Percentiles rank a stretch among this genome's conserved stretches.
These are phyloP conservation scores for Hipparchia sbordonii DNA, from an alignment of 2,888 invertebrate genomes.

Conservation along the genomic window DNA sequence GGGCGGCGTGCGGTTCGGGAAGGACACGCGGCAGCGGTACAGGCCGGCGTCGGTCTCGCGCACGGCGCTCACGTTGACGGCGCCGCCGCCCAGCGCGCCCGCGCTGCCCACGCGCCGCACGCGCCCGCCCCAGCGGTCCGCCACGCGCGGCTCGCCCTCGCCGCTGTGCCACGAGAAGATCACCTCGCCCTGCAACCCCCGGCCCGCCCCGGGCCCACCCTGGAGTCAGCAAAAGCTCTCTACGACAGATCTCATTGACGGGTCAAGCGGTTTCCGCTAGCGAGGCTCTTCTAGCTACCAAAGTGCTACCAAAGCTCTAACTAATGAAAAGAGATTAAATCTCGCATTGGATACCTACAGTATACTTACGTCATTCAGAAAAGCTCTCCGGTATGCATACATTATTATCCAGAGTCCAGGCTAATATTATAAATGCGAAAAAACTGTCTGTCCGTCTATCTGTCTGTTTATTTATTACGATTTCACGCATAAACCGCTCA, in stretches of 20 bases:
- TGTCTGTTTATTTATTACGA: no score
- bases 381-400: no score
- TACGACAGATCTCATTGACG: neutral
- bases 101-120: conserved; percentile 76
- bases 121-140: conserved; percentile 90
- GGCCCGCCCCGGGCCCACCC: neutral
- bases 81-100: conserved; percentile 82
- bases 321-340: no score
- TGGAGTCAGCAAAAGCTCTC: neutral
- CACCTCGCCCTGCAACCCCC: conserved; percentile 81
- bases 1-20: conserved; percentile 94
- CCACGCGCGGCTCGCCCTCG: conserved; percentile 86
- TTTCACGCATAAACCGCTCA: no score
- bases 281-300: no score
- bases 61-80: conserved; percentile 93
- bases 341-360: no score
- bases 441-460: no score
- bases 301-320: no score
- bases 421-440: no score
- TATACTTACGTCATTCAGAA: no score
- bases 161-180: conserved; percentile 93
- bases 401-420: no score
- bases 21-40: conserved; percentile 94
- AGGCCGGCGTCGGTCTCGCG: conserved; percentile 95
- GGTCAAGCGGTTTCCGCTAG: no score